Evolutionary conservation across 1,140 invertebrate species (phyloP), one percentile per base, ranked within the genome.

Genomic region (Himalopsyche phryganea): DNA sequence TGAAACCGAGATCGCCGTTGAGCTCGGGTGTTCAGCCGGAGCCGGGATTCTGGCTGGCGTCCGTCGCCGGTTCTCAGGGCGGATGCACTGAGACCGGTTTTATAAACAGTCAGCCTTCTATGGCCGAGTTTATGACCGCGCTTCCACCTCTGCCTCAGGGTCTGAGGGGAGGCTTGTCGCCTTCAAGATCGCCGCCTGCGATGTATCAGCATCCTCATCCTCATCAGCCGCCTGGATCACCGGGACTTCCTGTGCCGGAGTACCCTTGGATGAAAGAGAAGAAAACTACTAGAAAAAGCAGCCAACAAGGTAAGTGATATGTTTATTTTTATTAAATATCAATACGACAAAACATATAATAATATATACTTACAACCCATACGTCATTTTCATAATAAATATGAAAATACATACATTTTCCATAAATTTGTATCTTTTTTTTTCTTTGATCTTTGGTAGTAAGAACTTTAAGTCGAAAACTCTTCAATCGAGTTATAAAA

Each of bases 191-290:
- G 13, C 61, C 61, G 13, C 78, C 80, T 13, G 67, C 80, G 55
- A 1, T 66, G 76, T 77, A 83, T 76, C 65, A 77, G 68, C 68
- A 83, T 49, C 81, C 80, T 74, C 86, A 83, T 68, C 80, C 75
- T 51, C 73, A 81, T 2, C 78, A 79, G 0, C 83, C 83, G 0
- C 85, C 85, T 32, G 84, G 81, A 2, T 72, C 81, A 20, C 80
- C 80, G 0, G 85, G 85, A 15, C 85, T 89, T 65, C 89, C 89
- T 70, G 89, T 94, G 45, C 91, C 92, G 15, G 92, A 96, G 68
- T 96, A 94, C 73, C 91, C 93, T 0, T 96, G 93, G 93, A 96
- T 96, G 93, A 96, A 96, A 72, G 94, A 96, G 76, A 96, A 96
- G 81, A 96, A 96, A 76, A 94, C 92, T 1, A 91, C 91, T 1